Evolutionary conservation across 2,888 invertebrate genomes (phyloP), one percentile per base, ranked within the genome.

Genomic region (Abrostola triplasia): DNA sequence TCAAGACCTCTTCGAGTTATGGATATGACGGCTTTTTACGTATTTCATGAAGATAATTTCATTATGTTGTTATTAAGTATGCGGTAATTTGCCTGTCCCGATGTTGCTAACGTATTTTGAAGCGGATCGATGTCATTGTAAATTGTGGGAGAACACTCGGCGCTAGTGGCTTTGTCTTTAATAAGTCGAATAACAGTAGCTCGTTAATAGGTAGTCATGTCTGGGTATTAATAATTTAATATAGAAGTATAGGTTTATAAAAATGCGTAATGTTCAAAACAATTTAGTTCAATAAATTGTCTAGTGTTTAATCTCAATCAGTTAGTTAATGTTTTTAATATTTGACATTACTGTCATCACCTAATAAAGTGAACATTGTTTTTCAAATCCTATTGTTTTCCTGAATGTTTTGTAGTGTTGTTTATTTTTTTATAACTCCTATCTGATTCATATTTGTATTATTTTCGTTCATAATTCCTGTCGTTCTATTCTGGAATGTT

Each of bases 1-100:
- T 82, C 84, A 79, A 81, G 82, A 77, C 77, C 61, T 58, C 80
- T 73, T 75, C 82, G 70, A 84, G 80, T 84, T 90, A 88, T 88
- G 88, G 86, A 82, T 88, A 89, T 88, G 86, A 85, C 85, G 70
- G 77, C 81, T 90, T 90, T 90, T 90, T 90, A 85, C 81, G 76
- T 70, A 63, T 65, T 79, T 74, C 79, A 82, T 83, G 81, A 80
- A 77, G 85, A 89, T 88, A 88, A 87, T 88, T 89, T 89, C 86
- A 87, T 89, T 88, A 88, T 75, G 71, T 73, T 53, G 49, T 52
- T 49, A 50, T 55, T 51, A 77, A 70, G 64, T 64, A 54, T 61
- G 64, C 56, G 50, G 59, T 77, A 79, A 81, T 80, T 80, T 81
- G 76, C 77, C 76, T 79, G 66, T 65, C 64, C 60, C 49, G 40